Conservation (phyloP, 2,797 vertebrate species). For the Poecilia velifera region DNA sequence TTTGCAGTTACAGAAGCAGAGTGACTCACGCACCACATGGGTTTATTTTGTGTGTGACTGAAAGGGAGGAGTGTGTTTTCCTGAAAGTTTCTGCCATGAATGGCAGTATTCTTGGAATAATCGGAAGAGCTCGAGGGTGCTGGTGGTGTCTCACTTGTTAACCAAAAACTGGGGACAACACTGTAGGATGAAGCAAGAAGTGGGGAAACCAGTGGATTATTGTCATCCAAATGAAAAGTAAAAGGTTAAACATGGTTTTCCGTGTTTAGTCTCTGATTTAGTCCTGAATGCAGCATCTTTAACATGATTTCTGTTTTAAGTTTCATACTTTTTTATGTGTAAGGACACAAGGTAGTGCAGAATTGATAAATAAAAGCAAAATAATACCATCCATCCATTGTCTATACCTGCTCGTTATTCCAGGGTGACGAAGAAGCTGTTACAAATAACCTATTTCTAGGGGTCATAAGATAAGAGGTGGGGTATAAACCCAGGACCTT, state of each 20-base stretch:
- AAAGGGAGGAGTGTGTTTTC: slow-evolving; percentile 31
- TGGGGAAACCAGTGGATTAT: slow-evolving; percentile 14
- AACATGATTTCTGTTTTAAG: background rate
- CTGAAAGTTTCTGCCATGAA: slow-evolving; percentile 34
- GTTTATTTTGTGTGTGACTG: slow-evolving; percentile 40
- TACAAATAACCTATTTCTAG: too few relatives aligned
- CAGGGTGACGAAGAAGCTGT: background rate
- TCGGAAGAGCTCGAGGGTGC: slow-evolving; percentile 32
- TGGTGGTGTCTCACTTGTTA: slow-evolving; percentile 35
- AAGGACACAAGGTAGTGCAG: background rate
- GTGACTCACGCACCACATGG: slow-evolving; percentile 37
- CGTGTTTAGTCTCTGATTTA: background rate
- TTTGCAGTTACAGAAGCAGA: slow-evolving; percentile 33
- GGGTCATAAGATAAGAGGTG: too few relatives aligned
- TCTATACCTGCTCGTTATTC: background rate
- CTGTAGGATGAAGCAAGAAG: slow-evolving; percentile 10
- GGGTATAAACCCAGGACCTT: background rate
- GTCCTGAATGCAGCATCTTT: background rate
- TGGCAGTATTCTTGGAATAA: slow-evolving; percentile 32
- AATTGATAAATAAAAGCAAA: background rate
- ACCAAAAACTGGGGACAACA: slow-evolving; percentile 40
- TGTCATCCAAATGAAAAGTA: slow-evolving; percentile 33
- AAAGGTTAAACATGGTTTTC: background rate
- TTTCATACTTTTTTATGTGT: background rate
- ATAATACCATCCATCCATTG: background rate